Percentiles rank a stretch among this genome's conserved stretches.
phyloP scores from a whole-genome alignment of 1,140 invertebrate genomes.

The Rhopalosiphum padi region DNA sequence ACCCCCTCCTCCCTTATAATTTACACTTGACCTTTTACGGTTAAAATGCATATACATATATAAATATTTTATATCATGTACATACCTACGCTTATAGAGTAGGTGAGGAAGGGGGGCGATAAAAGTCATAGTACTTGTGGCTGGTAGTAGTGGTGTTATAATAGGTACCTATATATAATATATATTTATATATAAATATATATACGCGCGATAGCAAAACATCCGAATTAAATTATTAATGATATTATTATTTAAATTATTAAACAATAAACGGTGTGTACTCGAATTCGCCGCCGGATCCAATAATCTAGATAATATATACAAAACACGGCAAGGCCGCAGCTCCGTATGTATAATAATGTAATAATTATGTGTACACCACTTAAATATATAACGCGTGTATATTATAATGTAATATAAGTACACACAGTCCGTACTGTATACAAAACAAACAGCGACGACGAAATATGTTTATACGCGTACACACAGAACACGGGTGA shows the following conservation, averaged over 20 bases:
- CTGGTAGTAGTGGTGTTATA: background rate
- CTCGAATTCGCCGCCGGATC: too few relatives aligned
- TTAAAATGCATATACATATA: background rate
- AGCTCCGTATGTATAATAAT: background rate
- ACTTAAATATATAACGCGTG: background rate
- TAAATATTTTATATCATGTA: background rate
- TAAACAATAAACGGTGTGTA: background rate
- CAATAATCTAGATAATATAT: constrained; percentile 19
- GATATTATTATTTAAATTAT: constrained; percentile 19
- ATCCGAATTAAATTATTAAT: background rate
- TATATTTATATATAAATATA: too few relatives aligned
- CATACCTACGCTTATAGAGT: background rate
- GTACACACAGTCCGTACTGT: background rate
- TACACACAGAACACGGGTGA: background rate
- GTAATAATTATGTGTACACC: background rate
- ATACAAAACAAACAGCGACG: background rate
- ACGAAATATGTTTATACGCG: background rate
- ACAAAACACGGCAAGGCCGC: background rate
- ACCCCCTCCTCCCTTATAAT: background rate
- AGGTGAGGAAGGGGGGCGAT: too few relatives aligned
- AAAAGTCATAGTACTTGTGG: background rate
- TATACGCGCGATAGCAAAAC: background rate
- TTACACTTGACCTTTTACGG: constrained; percentile 39
- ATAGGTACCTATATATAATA: too few relatives aligned
- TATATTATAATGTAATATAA: background rate